These are phyloP conservation scores for Callopanchax toddi DNA, from an alignment of 2,113 vertebrate species.

Conservation along the genomic window DNA sequence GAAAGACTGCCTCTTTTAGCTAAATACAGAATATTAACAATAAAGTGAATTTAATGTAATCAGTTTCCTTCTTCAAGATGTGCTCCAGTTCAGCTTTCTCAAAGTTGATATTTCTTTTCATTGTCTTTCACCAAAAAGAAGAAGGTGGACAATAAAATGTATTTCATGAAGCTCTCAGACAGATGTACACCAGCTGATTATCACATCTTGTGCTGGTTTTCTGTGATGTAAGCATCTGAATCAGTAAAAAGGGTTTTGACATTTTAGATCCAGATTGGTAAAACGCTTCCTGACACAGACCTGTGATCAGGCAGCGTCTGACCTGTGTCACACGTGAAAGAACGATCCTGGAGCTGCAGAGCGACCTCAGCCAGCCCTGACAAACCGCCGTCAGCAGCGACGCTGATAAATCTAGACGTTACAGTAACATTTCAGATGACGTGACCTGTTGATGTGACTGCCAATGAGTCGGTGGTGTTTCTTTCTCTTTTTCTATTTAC, in stretches of 20 bases:
- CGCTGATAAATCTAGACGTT: constrained; percentile 50
- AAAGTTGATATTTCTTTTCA: too few relatives aligned
- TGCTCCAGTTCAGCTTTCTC: too few relatives aligned
- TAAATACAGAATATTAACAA: too few relatives aligned
- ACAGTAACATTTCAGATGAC: constrained; percentile 28
- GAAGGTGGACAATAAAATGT: too few relatives aligned
- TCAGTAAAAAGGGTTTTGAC: background rate
- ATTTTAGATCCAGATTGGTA: background rate
- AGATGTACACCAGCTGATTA: too few relatives aligned
- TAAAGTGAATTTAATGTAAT: too few relatives aligned
- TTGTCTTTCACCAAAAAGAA: too few relatives aligned
- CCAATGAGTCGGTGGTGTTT: constrained; percentile 20
- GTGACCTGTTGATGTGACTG: constrained; percentile 18
- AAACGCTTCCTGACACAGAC: background rate
- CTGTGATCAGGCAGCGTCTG: constrained; percentile 11
- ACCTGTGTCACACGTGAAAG: constrained; percentile 2
- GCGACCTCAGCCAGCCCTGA: constrained; percentile 9
- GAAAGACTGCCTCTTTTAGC: too few relatives aligned
- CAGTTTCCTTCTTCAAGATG: too few relatives aligned
- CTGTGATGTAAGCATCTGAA: too few relatives aligned
- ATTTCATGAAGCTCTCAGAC: too few relatives aligned
- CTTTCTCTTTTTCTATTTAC: constrained; percentile 1
- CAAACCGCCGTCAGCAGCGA: constrained; percentile 5
- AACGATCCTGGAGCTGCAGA: background rate
- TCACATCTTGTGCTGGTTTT: too few relatives aligned